phyloP scores from a whole-genome alignment of 2,888 invertebrate species.

The Lasiommata megera region DNA sequence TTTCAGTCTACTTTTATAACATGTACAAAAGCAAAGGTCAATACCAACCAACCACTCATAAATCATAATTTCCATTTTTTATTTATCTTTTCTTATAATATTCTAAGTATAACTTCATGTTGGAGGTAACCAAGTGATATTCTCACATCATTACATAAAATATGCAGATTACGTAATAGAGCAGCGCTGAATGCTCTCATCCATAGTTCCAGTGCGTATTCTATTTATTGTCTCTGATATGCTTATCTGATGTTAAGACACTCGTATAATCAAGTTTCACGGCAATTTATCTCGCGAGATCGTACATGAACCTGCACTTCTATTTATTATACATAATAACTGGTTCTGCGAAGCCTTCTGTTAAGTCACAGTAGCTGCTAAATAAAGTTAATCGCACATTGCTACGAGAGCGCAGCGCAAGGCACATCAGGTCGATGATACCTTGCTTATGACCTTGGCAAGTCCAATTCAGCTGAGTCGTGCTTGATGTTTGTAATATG shows the following conservation, averaged over 20 bases:
- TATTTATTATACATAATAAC: constrained; percentile 32
- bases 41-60: too few relatives aligned
- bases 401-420: neutral
- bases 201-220: neutral
- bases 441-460: too few relatives aligned
- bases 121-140: neutral
- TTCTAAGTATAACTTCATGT: neutral
- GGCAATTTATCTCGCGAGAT: constrained; percentile 40
- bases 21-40: too few relatives aligned
- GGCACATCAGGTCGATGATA: too few relatives aligned
- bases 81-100: too few relatives aligned
- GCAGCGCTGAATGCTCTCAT: neutral
- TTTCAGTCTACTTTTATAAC: too few relatives aligned
- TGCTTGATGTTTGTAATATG: too few relatives aligned
- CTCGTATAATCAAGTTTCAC: constrained; percentile 41
- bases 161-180: neutral
- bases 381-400: neutral
- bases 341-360: constrained; percentile 22
- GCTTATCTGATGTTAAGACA: constrained; percentile 24
- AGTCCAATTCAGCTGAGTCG: too few relatives aligned
- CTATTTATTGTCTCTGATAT: neutral
- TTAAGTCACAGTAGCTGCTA: neutral
- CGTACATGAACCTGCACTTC: constrained; percentile 30
- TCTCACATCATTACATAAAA: neutral
- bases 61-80: too few relatives aligned